Evolutionary conservation across 2,797 vertebrate genomes (phyloP).

Genomic region (Anableps anableps): DNA sequence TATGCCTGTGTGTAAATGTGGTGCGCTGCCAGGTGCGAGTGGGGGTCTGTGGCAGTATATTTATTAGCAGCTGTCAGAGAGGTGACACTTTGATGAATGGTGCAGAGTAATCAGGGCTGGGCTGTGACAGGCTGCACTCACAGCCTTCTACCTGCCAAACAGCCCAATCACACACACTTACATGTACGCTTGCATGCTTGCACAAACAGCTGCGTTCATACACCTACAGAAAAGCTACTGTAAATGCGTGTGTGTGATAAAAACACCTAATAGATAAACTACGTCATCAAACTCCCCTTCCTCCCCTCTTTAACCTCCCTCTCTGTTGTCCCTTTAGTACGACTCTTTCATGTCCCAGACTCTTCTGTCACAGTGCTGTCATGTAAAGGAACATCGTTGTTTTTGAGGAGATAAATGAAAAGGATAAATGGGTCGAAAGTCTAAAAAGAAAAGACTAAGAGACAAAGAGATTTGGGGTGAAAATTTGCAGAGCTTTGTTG

Average conservation of each 20-base stretch:
- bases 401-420: slow-evolving; percentile 63
- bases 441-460: slow-evolving; percentile 52
- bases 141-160: slow-evolving; percentile 94
- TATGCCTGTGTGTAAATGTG: slow-evolving; percentile 53
- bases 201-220: slow-evolving; percentile 35
- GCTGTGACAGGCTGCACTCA: slow-evolving; percentile 93
- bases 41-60: slow-evolving; percentile 97
- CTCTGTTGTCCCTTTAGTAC: slow-evolving; percentile 15
- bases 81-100: slow-evolving; percentile 99
- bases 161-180: slow-evolving; percentile 85
- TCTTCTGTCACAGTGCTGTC: slow-evolving; percentile 28
- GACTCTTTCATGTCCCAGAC: slow-evolving; percentile 25
- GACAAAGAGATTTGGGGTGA: slow-evolving; percentile 53
- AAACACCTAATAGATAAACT: slow-evolving; percentile 66
- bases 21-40: slow-evolving; percentile 91
- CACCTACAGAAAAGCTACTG: slow-evolving; percentile 48
- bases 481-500: slow-evolving; percentile 73
- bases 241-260: slow-evolving; percentile 59
- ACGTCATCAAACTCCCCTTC: slow-evolving; percentile 80
- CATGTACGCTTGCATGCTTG: slow-evolving; percentile 38
- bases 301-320: slow-evolving; percentile 33
- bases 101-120: slow-evolving; percentile 96
- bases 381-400: slow-evolving; percentile 52
- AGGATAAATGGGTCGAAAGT: slow-evolving; percentile 63
- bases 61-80: slow-evolving; percentile 99